phyloP scores from a whole-genome alignment of 2,113 vertebrate genomes.

The Pseudorectes ferrugineus region DNA sequence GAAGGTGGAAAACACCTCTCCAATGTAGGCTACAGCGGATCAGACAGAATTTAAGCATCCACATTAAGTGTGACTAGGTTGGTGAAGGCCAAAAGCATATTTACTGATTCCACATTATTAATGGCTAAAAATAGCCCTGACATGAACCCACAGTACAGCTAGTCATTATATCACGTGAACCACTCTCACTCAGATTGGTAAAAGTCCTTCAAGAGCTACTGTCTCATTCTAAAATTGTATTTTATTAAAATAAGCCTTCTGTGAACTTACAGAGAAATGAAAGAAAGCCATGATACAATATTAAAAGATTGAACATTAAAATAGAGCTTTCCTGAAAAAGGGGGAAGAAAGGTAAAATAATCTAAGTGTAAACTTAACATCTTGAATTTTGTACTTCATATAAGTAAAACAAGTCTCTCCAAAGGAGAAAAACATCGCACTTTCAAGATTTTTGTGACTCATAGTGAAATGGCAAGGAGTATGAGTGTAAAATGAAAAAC shows the following conservation, averaged over 20 bases:
- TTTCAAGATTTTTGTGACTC: constrained; percentile 52
- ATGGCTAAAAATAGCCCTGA: neutral
- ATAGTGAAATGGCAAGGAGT: neutral
- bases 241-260: neutral
- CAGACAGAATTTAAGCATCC: neutral
- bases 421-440: constrained; percentile 25
- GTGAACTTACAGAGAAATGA: neutral
- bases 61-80: neutral
- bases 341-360: neutral
- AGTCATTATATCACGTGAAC: neutral
- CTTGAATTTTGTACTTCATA: neutral
- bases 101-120: neutral
- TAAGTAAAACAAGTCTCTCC: neutral
- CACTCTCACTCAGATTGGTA: neutral
- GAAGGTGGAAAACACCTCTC: neutral
- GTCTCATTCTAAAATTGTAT: neutral
- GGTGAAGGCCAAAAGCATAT: neutral
- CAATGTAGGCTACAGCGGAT: neutral
- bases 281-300: neutral
- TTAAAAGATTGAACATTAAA: neutral
- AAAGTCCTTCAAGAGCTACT: neutral
- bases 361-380: neutral
- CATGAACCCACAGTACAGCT: neutral
- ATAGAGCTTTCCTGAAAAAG: neutral
- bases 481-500: neutral